Evolutionary conservation across 2,888 invertebrate genomes (phyloP).

Genomic region (Cantharis rustica): DNA sequence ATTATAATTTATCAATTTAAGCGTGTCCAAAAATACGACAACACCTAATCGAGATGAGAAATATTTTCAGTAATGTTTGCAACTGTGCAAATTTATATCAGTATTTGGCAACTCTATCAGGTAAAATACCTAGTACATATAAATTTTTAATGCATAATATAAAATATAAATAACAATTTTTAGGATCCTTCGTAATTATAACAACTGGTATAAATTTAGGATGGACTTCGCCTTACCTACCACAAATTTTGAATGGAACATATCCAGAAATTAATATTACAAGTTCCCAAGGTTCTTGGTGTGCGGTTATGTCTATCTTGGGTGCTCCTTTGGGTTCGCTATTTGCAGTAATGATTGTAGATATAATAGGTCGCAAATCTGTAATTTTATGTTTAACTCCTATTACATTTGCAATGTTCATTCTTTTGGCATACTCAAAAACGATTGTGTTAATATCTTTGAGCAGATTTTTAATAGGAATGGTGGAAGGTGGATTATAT

Average conservation of each 20-base stretch:
- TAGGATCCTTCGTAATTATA: slow-evolving; percentile 46
- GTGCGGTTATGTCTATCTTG: slow-evolving; percentile 67
- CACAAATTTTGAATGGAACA: slow-evolving; percentile 54
- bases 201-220: slow-evolving; percentile 53
- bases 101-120: not conserved
- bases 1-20: not conserved
- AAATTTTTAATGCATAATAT: not conserved
- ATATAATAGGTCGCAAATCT: slow-evolving; percentile 66
- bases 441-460: slow-evolving; percentile 63
- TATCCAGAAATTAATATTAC: slow-evolving; percentile 60
- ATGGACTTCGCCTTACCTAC: slow-evolving; percentile 65
- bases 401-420: slow-evolving; percentile 63
- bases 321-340: slow-evolving; percentile 68
- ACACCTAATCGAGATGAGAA: not conserved
- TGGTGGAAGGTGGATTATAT: slow-evolving; percentile 57
- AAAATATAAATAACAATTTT: slow-evolving; percentile 14
- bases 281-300: slow-evolving; percentile 63
- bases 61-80: not conserved
- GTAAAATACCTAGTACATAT: not conserved
- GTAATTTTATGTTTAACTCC: slow-evolving; percentile 45
- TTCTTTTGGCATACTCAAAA: slow-evolving; percentile 64
- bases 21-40: not conserved
- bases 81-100: not conserved
- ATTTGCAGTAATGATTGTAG: slow-evolving; percentile 65
- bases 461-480: slow-evolving; percentile 55